Evolutionary conservation across 2,888 invertebrate genomes (phyloP).

Genomic region (Trissolcus brochymenae): DNA sequence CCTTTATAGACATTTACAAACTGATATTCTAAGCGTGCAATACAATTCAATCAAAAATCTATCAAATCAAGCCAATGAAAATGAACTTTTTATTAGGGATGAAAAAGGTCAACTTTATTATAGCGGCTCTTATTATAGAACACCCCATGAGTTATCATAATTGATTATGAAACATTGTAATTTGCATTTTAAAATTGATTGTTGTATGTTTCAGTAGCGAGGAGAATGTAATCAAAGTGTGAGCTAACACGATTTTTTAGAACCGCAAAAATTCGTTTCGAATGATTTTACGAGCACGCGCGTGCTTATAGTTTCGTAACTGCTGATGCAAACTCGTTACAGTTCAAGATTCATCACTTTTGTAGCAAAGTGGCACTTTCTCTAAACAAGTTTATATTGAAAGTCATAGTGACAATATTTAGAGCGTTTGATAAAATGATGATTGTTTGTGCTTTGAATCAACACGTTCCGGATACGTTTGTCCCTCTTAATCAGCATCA

Average conservation of each 20-base stretch:
- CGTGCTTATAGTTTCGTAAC: constrained; percentile 31
- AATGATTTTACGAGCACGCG: constrained; percentile 24
- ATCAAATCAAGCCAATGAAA: too few relatives aligned
- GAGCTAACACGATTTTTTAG: neutral
- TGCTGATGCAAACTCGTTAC: constrained; percentile 35
- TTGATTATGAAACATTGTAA: too few relatives aligned
- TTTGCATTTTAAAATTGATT: neutral
- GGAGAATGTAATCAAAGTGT: constrained; percentile 1
- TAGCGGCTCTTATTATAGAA: too few relatives aligned
- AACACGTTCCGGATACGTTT: too few relatives aligned
- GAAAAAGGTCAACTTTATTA: too few relatives aligned
- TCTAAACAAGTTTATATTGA: constrained; percentile 36
- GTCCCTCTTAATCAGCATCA: too few relatives aligned
- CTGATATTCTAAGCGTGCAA: too few relatives aligned
- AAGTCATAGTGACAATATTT: constrained; percentile 28
- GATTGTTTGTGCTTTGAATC: constrained; percentile 1
- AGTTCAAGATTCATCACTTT: constrained; percentile 37
- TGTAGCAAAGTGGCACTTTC: constrained; percentile 36
- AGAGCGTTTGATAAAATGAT: constrained; percentile 29
- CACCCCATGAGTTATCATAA: too few relatives aligned
- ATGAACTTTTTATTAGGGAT: too few relatives aligned
- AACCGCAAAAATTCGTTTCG: neutral
- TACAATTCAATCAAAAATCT: too few relatives aligned
- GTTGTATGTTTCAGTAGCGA: neutral
- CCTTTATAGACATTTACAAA: too few relatives aligned